phyloP scores from a whole-genome alignment of 2,888 invertebrate genomes.

The Hesperia comma region DNA sequence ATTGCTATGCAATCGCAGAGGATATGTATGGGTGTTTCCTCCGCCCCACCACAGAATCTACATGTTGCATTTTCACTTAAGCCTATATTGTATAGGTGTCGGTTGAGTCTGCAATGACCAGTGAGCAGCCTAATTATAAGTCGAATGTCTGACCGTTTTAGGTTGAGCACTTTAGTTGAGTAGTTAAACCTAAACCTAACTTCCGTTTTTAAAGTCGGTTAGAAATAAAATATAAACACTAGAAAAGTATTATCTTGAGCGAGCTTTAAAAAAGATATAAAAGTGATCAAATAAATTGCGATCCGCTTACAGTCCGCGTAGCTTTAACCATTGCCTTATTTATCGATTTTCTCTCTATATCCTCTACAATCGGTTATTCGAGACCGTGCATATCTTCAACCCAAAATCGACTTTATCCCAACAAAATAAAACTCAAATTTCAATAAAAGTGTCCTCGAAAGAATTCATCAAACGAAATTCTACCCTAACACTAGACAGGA shows the following conservation, averaged over 20 bases:
- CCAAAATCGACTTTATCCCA: constrained; percentile 10
- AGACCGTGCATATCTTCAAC: constrained; percentile 17
- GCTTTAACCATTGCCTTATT: constrained; percentile 20
- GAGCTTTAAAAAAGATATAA: no score
- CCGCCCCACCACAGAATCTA: no score
- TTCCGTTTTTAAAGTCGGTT: background rate
- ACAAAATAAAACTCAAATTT: constrained; percentile 16
- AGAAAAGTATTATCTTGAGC: no score
- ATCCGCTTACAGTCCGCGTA: background rate
- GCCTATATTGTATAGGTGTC: no score
- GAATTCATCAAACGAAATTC: constrained; percentile 17
- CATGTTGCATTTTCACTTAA: no score
- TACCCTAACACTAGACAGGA: constrained; percentile 20
- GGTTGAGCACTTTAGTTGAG: no score
- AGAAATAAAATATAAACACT: background rate
- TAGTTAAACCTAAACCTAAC: no score
- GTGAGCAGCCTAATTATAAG: no score
- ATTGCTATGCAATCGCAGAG: no score
- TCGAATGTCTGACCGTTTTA: no score
- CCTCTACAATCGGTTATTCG: constrained; percentile 28
- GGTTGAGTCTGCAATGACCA: no score
- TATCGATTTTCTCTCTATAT: constrained; percentile 31
- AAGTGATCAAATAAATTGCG: constrained; percentile 13
- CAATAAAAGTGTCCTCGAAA: background rate
- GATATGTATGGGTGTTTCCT: no score